Percentiles rank a stretch among this genome's conserved stretches.
These are phyloP conservation scores for Pseudococcus jackbeardsleyi DNA, from an alignment of 2,888 invertebrate species.

Conservation along the genomic window DNA sequence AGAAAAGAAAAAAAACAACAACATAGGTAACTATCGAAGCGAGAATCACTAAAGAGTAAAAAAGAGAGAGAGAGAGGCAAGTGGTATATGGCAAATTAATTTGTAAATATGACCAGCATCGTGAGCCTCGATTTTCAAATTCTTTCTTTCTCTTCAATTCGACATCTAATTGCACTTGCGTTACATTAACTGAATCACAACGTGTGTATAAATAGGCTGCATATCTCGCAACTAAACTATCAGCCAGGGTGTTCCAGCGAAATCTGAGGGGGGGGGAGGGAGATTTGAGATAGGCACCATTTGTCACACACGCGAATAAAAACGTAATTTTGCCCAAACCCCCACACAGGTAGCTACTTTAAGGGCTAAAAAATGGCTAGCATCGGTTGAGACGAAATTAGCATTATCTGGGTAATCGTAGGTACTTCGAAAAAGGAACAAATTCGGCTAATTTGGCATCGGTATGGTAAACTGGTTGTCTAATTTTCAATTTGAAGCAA, in stretches of 20 bases:
- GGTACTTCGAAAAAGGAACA: neutral
- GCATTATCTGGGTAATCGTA: neutral
- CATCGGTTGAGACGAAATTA: neutral
- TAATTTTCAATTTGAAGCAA: neutral
- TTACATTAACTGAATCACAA: neutral
- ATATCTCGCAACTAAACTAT: conserved; percentile 10
- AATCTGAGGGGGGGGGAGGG: neutral
- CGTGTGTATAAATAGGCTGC: neutral
- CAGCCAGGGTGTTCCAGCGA: neutral
- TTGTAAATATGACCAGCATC: neutral
- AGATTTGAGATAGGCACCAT: neutral
- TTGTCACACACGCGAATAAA: neutral
- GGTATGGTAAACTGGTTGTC: neutral
- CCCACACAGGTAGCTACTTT: too few species aligned
- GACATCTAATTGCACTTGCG: neutral
- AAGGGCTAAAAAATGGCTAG: too few species aligned
- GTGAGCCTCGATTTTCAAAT: neutral
- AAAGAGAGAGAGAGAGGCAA: conserved; percentile 19
- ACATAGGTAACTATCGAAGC: conserved; percentile 54
- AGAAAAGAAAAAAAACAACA: conserved; percentile 19
- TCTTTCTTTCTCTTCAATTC: neutral
- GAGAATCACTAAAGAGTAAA: conserved; percentile 52
- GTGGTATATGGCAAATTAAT: conserved; percentile 26
- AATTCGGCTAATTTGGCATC: neutral
- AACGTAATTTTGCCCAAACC: too few species aligned